Evolutionary conservation across 2,888 invertebrate species (phyloP).

Genomic region (Tipula helvola): DNA sequence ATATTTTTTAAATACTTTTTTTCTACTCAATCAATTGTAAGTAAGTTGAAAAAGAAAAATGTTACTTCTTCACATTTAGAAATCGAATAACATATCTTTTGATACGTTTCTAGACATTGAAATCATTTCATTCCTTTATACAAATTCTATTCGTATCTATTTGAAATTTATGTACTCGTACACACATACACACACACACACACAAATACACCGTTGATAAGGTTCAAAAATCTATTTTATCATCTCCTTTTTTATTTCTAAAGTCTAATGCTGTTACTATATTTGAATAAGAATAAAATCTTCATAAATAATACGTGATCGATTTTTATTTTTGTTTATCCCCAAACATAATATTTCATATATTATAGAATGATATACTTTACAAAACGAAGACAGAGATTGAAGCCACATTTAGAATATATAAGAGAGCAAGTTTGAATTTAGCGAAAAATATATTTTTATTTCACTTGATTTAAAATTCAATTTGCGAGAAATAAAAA

Average conservation of each 20-base stretch:
- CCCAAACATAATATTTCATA: not conserved
- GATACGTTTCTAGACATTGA: not conserved
- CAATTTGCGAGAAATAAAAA: not conserved
- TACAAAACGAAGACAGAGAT: not conserved
- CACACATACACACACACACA: not conserved
- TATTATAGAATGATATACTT: not conserved
- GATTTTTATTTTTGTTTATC: not conserved
- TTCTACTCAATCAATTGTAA: not conserved
- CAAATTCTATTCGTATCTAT: not conserved
- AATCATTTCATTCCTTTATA: not conserved
- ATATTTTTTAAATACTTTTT: not conserved
- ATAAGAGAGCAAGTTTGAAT: not conserved
- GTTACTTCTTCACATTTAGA: not conserved
- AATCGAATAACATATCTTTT: not conserved
- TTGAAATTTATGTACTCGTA: not conserved
- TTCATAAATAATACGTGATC: not conserved
- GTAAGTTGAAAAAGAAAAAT: not conserved
- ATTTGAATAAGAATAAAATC: not conserved
- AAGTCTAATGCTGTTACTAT: not conserved
- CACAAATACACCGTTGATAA: not conserved
- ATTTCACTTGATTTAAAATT: slow-evolving; percentile 4
- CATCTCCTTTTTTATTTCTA: not conserved
- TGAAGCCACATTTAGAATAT: not conserved
- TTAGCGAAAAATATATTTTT: not conserved
- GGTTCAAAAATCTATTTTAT: not conserved